Evolutionary conservation across 2,888 invertebrate species (phyloP).

Genomic region (Apotomis capreana): DNA sequence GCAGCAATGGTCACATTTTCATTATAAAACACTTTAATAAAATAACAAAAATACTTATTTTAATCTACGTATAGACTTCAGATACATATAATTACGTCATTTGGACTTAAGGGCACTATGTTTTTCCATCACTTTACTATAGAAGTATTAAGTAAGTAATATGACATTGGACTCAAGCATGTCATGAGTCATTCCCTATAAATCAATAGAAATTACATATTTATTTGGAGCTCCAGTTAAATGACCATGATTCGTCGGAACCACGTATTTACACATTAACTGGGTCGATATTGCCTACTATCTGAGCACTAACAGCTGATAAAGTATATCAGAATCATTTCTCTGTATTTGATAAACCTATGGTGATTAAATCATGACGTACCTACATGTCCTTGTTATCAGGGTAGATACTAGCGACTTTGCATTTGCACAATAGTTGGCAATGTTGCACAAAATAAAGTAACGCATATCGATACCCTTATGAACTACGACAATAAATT

Average conservation of each 20-base stretch:
- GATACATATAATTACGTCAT: not conserved
- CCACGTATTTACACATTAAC: conserved; percentile 26
- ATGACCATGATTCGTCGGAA: conserved; percentile 25
- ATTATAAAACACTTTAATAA: too few relatives aligned
- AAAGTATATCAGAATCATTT: conserved; percentile 13
- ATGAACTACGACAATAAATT: too few relatives aligned
- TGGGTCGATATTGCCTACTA: conserved; percentile 27
- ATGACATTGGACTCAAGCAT: conserved; percentile 11
- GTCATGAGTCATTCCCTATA: conserved; percentile 14
- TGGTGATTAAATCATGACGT: conserved; percentile 7
- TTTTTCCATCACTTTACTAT: not conserved
- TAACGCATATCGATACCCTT: too few relatives aligned
- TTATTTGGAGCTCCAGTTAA: conserved; percentile 32
- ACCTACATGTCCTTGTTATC: not conserved
- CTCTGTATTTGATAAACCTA: conserved; percentile 17
- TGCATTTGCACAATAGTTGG: not conserved
- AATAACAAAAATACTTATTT: too few relatives aligned
- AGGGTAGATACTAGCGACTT: too few relatives aligned
- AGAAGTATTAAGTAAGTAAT: not conserved
- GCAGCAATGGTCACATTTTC: too few relatives aligned
- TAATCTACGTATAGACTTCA: too few relatives aligned
- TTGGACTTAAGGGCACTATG: not conserved
- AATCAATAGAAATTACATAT: conserved; percentile 39
- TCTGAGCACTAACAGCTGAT: conserved; percentile 11
- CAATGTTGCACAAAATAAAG: not conserved